Base-by-base conservation (phyloP, 1,140 invertebrate species). In the Tachypleus tridentatus region DNA sequence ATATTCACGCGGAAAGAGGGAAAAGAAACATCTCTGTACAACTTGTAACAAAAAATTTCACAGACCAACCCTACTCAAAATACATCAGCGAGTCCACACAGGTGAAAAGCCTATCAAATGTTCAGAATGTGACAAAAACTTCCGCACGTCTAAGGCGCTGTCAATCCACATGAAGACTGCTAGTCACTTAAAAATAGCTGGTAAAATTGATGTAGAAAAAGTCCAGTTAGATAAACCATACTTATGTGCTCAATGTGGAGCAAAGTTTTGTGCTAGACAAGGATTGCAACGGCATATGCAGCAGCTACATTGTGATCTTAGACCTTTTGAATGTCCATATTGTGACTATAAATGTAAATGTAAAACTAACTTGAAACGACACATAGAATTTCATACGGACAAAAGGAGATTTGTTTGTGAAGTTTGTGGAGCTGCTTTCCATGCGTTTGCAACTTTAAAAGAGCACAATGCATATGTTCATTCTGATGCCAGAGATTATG, bases 81-180 rank as follows among this genome's bases (percentile, higher is more conserved):
- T 61, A 50, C 71, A 72, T 56, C 60, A 53, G 73, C 81, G 84
- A 5, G 78, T 85, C 47, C 91, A 94, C 67, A 83, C 83, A 0
- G 81, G 85, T 0, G 85, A 86, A 62, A 81, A 84, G 62, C 87
- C 87, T 0, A 89, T 85, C 72, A 78, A 81, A 61, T 94, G 91
- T 73, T 82, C 83, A 49, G 80, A 87, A 0, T 93, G 91, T 72
- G 80, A 82, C 48, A 62, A 72, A 61, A 72, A 63, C 51, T 75
- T 74, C 65, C 62, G 70, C 5, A 73, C 70, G 56, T 62, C 64
- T 5, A 73, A 71, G 64, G 68, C 71, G 4, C 60, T 73, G 48
- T 11, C 61, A 6, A 74, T 73, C 63, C 74, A 75, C 62, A 67
- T 68, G 60, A 71, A 73, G 65, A 73, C 74, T 4, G 65, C 69